Evolutionary conservation across 2,797 vertebrate species (phyloP), one percentile per base, ranked within the genome.

Genomic region (Enteromius treurensis): DNA sequence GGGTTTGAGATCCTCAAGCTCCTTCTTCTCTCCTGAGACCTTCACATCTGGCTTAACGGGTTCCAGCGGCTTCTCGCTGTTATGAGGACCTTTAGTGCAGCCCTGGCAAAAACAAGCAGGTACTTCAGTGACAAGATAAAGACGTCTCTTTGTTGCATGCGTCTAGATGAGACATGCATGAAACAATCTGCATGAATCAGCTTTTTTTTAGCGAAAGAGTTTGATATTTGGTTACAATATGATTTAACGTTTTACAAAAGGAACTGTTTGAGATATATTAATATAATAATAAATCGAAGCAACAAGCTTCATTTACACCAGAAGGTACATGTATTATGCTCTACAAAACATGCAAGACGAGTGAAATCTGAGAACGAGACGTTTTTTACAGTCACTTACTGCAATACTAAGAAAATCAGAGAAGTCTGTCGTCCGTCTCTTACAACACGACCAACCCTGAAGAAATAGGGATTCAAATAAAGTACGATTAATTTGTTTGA

Each of bases 361-460:
- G 40, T 70, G 7, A 65, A 23, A 64, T 62, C 40, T 60, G 15
- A 4, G 92, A 82, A 9, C 9, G 79, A 13, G 2, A 1, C 2
- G 19, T 68, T 19, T 21, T 10, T 3, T 2, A n/a, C 11, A 40
- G 14, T 5, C n/a, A 86, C 96, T 92, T 95, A 99, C 98, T 89
- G 17, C 95, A 87, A 99, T 99, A 90, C 96, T 96, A 87, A 99
- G 95, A 89, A 99, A 99, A 92, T 99, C 98, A 10, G 97, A 98
- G 89, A 99, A 99, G 90, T 98, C 97, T 0, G 97, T 98, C 29
- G 98, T 99, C 92, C 97, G 95, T 91, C 96, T 96, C 88, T 96
- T 98, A 92, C 98, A 99, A 91, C 98, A 99, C 14, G 97, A 97
- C 98, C 97, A 99, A 80, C 97, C 98, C 98, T 99, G 87, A 15